phyloP scores from a whole-genome alignment of 2,888 invertebrate species.

The Diloba caeruleocephala region DNA sequence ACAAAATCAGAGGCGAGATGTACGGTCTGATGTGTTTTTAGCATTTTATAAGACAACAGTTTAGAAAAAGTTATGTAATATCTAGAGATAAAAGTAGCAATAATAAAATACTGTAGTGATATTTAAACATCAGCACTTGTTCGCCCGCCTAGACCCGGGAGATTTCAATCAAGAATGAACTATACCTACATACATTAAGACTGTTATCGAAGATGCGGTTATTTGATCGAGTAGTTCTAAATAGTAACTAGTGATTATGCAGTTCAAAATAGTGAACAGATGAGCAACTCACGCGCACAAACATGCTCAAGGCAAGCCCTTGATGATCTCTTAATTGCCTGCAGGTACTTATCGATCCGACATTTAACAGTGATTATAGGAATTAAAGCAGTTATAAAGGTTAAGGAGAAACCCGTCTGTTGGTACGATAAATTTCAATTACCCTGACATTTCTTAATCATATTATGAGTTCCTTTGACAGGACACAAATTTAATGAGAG shows the following conservation, averaged over 20 bases:
- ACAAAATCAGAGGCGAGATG: too few species aligned
- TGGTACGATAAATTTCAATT: conserved; percentile 40
- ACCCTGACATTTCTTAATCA: conserved; percentile 47
- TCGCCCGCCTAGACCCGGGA: too few species aligned
- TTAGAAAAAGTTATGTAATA: too few species aligned
- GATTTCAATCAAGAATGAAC: too few species aligned
- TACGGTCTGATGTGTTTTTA: too few species aligned
- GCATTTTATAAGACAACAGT: too few species aligned
- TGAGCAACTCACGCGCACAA: conserved; percentile 55
- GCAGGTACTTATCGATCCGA: conserved; percentile 55
- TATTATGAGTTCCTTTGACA: conserved; percentile 20
- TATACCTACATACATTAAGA: conserved; percentile 4
- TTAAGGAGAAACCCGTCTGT: conserved; percentile 26
- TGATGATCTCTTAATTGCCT: conserved; percentile 59
- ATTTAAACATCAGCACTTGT: too few species aligned
- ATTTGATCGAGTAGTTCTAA: conserved; percentile 58
- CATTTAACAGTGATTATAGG: conserved; percentile 44
- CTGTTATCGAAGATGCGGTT: conserved; percentile 48
- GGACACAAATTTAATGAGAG: conserved; percentile 27
- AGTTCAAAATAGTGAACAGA: conserved; percentile 60
- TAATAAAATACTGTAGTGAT: too few species aligned
- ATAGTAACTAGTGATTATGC: conserved; percentile 59
- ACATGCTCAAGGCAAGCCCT: conserved; percentile 69
- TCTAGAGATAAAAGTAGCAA: too few species aligned
- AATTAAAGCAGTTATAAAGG: conserved; percentile 38